These are phyloP conservation scores for Ptilorrhoa leucosticta DNA, from an alignment of 2,113 vertebrate genomes.

Conservation along the genomic window DNA sequence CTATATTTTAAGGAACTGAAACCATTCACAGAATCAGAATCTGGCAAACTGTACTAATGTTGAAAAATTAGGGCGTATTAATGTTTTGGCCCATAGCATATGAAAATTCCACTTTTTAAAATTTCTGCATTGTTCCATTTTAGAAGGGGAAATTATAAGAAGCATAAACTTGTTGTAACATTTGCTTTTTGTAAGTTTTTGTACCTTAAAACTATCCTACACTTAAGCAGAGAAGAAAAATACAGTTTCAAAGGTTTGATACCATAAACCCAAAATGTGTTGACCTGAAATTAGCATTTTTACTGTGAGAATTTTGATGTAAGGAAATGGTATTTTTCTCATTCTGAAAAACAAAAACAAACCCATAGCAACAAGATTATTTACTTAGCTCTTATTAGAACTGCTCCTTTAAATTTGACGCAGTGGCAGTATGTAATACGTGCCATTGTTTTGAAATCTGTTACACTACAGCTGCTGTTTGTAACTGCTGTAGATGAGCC, in stretches of 20 bases:
- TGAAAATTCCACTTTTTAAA: neutral
- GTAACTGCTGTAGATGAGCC: neutral
- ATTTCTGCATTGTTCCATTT: neutral
- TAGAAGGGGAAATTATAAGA: neutral
- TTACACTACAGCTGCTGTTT: neutral
- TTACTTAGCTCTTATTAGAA: neutral
- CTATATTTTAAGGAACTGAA: neutral
- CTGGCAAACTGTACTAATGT: neutral
- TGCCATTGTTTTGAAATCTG: neutral
- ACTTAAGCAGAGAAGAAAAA: neutral
- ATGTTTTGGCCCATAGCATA: neutral
- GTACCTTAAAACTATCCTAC: neutral
- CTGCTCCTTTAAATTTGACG: neutral
- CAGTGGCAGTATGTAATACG: neutral
- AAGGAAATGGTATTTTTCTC: neutral
- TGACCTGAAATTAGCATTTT: neutral
- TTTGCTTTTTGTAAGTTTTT: neutral
- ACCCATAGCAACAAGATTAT: neutral
- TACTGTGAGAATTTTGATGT: neutral
- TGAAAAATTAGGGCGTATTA: neutral
- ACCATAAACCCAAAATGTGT: neutral
- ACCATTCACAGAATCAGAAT: neutral
- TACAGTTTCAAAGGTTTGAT: neutral
- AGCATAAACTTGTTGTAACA: neutral
- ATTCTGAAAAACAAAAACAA: neutral